phyloP scores from a whole-genome alignment of 2,113 vertebrate genomes.

The Echinops telfairi region DNA sequence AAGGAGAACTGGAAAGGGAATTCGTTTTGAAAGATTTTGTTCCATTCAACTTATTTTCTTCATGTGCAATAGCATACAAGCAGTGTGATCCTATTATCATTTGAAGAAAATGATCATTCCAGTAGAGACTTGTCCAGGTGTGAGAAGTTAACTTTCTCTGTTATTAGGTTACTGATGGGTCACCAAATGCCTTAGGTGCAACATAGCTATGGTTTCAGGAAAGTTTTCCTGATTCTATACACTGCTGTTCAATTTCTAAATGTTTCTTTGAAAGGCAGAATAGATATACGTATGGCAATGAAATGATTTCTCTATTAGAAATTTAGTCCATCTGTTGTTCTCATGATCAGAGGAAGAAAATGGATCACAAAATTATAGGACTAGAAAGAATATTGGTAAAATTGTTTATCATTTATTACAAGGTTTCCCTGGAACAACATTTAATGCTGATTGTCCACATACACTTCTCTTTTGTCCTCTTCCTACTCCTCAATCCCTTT shows the following conservation, averaged over 20 bases:
- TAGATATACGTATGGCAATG: constrained; percentile 33
- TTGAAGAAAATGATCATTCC: constrained; percentile 28
- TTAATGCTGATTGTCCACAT: background rate
- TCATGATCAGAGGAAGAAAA: constrained; percentile 28
- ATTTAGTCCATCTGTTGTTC: constrained; percentile 48
- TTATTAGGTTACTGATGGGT: constrained; percentile 12
- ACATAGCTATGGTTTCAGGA: constrained; percentile 49
- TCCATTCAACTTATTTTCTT: constrained; percentile 23
- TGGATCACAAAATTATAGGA: background rate
- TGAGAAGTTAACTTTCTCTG: constrained; percentile 50
- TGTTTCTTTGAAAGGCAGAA: constrained; percentile 71
- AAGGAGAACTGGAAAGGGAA: constrained; percentile 31
- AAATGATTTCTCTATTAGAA: constrained; percentile 9
- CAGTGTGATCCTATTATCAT: background rate
- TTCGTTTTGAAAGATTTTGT: constrained; percentile 46
- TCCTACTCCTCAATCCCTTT: background rate
- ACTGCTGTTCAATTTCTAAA: constrained; percentile 30
- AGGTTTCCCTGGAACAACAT: constrained; percentile 5
- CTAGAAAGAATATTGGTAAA: background rate
- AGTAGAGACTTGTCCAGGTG: constrained; percentile 17
- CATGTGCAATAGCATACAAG: constrained; percentile 40
- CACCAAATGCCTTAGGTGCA: constrained; percentile 46
- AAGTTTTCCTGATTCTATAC: constrained; percentile 40
- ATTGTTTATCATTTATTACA: background rate
- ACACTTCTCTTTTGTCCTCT: background rate